Evolutionary conservation across 2,888 invertebrate genomes (phyloP).

Genomic region (Lasioglossum malachurum): DNA sequence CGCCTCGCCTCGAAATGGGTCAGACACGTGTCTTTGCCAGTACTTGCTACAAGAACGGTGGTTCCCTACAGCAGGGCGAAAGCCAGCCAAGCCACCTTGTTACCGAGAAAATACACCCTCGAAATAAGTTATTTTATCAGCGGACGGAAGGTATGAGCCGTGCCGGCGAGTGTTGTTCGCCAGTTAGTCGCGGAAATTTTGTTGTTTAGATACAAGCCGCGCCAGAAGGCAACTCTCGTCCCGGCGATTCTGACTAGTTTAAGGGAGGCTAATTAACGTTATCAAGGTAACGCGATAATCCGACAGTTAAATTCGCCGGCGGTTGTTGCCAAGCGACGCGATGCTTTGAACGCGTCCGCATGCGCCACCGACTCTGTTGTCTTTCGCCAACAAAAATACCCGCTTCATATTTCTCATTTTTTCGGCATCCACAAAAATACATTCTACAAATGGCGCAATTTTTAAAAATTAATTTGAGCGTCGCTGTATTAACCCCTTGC

Average conservation of each 20-base stretch:
- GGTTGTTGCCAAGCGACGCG: slow-evolving; percentile 19
- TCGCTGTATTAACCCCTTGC: background rate
- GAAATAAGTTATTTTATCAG: background rate
- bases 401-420: background rate
- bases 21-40: slow-evolving; percentile 23
- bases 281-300: slow-evolving; percentile 33
- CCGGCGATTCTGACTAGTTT: slow-evolving; percentile 6
- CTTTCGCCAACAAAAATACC: background rate
- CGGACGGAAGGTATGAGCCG: background rate
- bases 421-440: background rate
- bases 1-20: slow-evolving; percentile 16
- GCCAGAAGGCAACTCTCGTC: background rate
- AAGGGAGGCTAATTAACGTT: slow-evolving; percentile 40
- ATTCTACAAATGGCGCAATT: background rate
- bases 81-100: background rate
- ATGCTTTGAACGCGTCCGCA: background rate
- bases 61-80: background rate
- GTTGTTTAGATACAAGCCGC: slow-evolving; percentile 19
- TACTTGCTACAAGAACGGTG: background rate
- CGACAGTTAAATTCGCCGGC: background rate
- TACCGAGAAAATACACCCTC: background rate
- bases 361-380: background rate
- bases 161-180: background rate
- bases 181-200: slow-evolving; percentile 16
- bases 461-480: background rate